Evolutionary conservation across 2,797 vertebrate species (phyloP), one percentile per base, ranked within the genome.

Genomic region (Rachycentron canadum): DNA sequence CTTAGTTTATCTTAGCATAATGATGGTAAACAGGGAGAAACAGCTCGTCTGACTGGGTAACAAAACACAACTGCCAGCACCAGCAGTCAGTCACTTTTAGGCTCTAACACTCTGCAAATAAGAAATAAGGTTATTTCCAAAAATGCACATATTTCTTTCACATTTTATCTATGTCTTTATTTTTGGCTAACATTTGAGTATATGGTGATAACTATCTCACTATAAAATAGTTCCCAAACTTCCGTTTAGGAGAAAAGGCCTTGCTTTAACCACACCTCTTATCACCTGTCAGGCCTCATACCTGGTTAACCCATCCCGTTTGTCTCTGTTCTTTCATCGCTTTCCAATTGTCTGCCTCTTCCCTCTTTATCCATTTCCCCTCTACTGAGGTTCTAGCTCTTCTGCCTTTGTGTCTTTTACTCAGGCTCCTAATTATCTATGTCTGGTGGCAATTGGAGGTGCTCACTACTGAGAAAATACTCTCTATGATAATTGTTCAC

Each of bases 241-340:
- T 40, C 23, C 60, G 2, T 36, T 41, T 2, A 21, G 23, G 10
- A 61, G 38, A 5, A 32, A 25, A 43, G 25, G 50, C 32, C 40
- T 62, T 64, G 55, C 45, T 55, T 71, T 64, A 34, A 36, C 52
- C 63, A 64, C 58, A 30, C 41, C 56, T 23, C 32, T 70, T 11
- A 23, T 25, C 28, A 49, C 55, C 32, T 61, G 55, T 40, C 12
- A 55, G 28, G 16, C n/a, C 40, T 36, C 6, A 55, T 36, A 55
- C 47, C 36, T 32, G 59, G 38, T 43, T 30, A 45, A 23, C 19
- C 21, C 26, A 61, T 23, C 28, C 23, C 26, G 28, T 36, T 52
- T 52, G 11, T 26, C 25, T 53, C 26, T 9, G 19, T 11, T 34
- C 41, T 19, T 5, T 36, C 58, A 28, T 41, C 21, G 5, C 69